Evolutionary conservation across 2,888 invertebrate species (phyloP).

Genomic region (Drosophila suboccidentalis): DNA sequence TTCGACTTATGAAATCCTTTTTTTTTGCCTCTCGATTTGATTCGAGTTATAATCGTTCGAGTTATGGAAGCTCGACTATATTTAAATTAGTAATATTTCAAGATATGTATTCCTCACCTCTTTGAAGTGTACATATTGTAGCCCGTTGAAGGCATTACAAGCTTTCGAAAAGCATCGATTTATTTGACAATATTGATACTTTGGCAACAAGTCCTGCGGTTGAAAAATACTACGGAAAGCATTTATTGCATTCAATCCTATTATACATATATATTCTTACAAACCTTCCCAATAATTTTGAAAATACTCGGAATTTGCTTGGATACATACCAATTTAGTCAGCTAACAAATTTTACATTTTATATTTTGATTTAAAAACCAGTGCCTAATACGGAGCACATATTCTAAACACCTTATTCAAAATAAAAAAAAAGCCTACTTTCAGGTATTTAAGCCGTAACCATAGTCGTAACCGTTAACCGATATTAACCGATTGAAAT

Average conservation of each 20-base stretch:
- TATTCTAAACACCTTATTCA: neutral
- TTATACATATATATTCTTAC: neutral
- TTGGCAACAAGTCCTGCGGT: slow-evolving; percentile 13
- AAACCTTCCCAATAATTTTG: slow-evolving; percentile 52
- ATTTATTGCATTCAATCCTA: neutral
- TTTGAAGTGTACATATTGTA: neutral
- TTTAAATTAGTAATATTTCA: neutral
- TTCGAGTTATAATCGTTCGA: no score
- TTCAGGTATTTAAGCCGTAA: no score
- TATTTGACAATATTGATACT: slow-evolving; percentile 10
- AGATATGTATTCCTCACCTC: slow-evolving; percentile 5
- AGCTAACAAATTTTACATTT: slow-evolving; percentile 17
- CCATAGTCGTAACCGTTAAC: no score
- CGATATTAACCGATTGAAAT: no score
- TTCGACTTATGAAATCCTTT: no score
- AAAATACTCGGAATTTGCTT: slow-evolving; percentile 60
- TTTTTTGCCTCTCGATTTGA: no score
- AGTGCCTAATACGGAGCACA: neutral
- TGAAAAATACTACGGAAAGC: slow-evolving; percentile 13
- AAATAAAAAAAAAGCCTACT: neutral
- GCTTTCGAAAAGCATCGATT: neutral
- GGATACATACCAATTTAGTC: slow-evolving; percentile 55
- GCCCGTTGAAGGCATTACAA: neutral
- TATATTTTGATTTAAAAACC: slow-evolving; percentile 15
- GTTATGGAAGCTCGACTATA: no score